These are phyloP conservation scores for Lates calcarifer DNA, from an alignment of 2,113 vertebrate species.

Conservation along the genomic window DNA sequence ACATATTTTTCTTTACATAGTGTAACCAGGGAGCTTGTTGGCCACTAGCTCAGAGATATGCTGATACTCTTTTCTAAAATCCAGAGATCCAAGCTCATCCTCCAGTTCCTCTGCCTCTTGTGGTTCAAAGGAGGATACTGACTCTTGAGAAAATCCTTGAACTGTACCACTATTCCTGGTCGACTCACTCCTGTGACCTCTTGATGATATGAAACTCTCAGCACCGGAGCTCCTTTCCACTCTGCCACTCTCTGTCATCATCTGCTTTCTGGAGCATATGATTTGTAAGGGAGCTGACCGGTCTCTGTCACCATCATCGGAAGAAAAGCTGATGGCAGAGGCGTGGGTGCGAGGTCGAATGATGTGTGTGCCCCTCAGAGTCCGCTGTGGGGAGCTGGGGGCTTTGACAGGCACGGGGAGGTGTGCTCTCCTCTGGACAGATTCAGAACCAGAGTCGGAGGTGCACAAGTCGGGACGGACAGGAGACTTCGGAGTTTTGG, in stretches of 20 bases:
- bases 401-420: slow-evolving; percentile 83
- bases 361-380: slow-evolving; percentile 74
- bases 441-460: slow-evolving; percentile 67
- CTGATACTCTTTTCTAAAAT: slow-evolving; percentile 83
- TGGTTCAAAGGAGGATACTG: slow-evolving; percentile 64
- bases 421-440: slow-evolving; percentile 57
- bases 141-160: slow-evolving; percentile 76
- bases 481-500: slow-evolving; percentile 55
- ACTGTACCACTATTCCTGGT: slow-evolving; percentile 69
- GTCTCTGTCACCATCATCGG: slow-evolving; percentile 63
- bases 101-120: slow-evolving; percentile 74
- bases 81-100: slow-evolving; percentile 81
- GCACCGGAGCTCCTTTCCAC: slow-evolving; percentile 30
- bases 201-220: slow-evolving; percentile 42
- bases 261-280: slow-evolving; percentile 28
- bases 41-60: slow-evolving; percentile 90
- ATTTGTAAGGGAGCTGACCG: slow-evolving; percentile 38
- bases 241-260: not conserved
- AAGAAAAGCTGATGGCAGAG: slow-evolving; percentile 70
- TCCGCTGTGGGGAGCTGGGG: slow-evolving; percentile 82
- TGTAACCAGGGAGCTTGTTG: slow-evolving; percentile 92
- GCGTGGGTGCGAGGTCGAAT: slow-evolving; percentile 68
- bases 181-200: slow-evolving; percentile 51
- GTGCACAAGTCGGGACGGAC: slow-evolving; percentile 16
- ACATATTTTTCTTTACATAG: slow-evolving; percentile 80